Evolutionary conservation across 2,113 vertebrate genomes (phyloP).

Genomic region (Corythoichthys haematopterus): DNA sequence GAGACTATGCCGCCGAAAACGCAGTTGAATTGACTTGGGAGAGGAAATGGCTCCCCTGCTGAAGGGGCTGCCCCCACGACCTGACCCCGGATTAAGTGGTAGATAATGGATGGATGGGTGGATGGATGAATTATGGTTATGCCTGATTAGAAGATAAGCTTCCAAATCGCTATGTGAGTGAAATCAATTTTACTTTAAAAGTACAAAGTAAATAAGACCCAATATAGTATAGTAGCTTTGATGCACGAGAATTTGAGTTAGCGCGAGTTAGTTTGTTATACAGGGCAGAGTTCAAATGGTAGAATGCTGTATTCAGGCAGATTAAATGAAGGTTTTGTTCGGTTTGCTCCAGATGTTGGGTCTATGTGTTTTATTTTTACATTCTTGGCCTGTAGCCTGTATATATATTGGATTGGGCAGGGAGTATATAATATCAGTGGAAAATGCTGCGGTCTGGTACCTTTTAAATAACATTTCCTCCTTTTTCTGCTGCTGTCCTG

Average conservation of each 20-base stretch:
- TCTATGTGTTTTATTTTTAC: constrained; percentile 89
- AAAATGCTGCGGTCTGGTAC: constrained; percentile 99
- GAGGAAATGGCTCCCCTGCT: too few relatives aligned
- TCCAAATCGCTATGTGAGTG: not conserved
- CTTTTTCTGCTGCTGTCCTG: constrained; percentile 98
- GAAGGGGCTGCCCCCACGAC: too few relatives aligned
- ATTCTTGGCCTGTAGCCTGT: constrained; percentile 93
- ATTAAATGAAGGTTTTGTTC: constrained; percentile 99
- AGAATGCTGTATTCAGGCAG: constrained; percentile 93
- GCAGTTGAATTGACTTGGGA: too few relatives aligned
- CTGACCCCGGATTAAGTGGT: too few relatives aligned
- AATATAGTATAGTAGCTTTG: not conserved
- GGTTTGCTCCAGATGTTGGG: constrained; percentile 98
- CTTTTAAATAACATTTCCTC: constrained; percentile 99
- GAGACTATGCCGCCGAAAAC: too few relatives aligned
- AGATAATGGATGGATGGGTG: too few relatives aligned
- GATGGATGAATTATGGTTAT: not conserved
- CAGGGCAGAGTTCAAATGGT: constrained; percentile 84
- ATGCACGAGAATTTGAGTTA: not conserved
- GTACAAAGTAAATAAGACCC: not conserved
- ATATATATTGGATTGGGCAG: constrained; percentile 99
- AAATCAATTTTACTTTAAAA: not conserved
- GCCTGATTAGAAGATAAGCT: not conserved
- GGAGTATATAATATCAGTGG: constrained; percentile 99
- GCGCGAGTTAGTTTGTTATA: constrained; percentile 34